Base-by-base conservation (phyloP, 2,113 vertebrate genomes). In the Cercopithecus mona region DNA sequence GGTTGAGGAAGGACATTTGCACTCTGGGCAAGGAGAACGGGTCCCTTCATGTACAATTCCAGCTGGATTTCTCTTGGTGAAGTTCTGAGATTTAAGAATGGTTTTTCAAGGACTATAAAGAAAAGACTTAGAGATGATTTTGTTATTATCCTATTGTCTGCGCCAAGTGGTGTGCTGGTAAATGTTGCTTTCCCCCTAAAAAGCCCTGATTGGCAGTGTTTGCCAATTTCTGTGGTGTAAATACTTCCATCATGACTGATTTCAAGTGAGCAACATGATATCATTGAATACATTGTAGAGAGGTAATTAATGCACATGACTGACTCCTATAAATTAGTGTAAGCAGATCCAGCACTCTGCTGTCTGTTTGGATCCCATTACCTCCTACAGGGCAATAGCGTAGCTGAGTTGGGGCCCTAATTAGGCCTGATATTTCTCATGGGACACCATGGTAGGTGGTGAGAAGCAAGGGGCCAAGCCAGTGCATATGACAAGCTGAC, bases 171-270 rank as follows among this genome's bases (percentile, higher is more conserved):
- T 40, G 0, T 79, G 35, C 12, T 87, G 25, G 5, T 72, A 32
- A 95, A 72, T 57, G 22, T 78, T 55, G 45, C 32, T 90, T 38
- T 78, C 23, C 27, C 11, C n/a, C 22, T 30, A 52, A 43, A 80
- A 76, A 84, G 8, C 30, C 27, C 30, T 22, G 14, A 43, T 78
- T 17, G 52, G 40, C 84, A 64, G 18, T 30, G 13, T 50, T 45
- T 76, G 68, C 61, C 90, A 16, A 52, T 95, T 85, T 96, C 50
- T 43, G 22, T 97, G 92, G 55, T 92, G n/a, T 94, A 96, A 96
- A 92, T 90, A 45, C 13, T 87, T 22, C 17, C 20, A 48, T 40
- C 14, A 11, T 45, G 40, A 45, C 50, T 80, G 66, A 92, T 76
- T 84, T 87, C 52, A 93, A 81, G 30, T 70, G 70, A 40, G 52